Conservation (phyloP, 2,113 vertebrate genomes). For the Poecile atricapillus region DNA sequence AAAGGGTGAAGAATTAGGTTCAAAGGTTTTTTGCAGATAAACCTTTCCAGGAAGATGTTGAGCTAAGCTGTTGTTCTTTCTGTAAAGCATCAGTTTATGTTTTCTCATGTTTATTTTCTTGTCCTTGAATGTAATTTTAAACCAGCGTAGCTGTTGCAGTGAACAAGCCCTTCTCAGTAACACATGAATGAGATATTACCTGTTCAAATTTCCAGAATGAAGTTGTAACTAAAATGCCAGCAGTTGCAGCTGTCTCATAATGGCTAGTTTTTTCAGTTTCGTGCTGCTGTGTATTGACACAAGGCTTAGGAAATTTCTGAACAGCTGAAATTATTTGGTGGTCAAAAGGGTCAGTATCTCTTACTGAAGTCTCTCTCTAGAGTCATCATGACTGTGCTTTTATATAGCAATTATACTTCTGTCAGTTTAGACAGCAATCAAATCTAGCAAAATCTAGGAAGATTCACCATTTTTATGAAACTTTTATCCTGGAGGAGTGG, state of each 20-base stretch:
- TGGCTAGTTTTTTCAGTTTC: not conserved
- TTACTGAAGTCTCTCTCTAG: not conserved
- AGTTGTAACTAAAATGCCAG: not conserved
- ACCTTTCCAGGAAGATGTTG: not conserved
- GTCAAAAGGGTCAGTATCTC: not conserved
- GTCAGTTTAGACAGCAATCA: not conserved
- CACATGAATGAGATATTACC: not conserved
- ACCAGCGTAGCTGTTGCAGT: not conserved
- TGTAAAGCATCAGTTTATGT: not conserved
- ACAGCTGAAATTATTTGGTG: not conserved
- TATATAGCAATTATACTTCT: not conserved
- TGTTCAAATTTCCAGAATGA: not conserved
- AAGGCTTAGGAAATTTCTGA: not conserved
- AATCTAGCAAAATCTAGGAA: not conserved
- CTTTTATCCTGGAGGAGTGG: not conserved
- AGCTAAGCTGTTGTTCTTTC: not conserved
- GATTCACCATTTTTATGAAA: not conserved
- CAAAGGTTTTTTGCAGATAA: not conserved
- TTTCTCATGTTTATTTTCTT: not conserved
- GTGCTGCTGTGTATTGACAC: not conserved
- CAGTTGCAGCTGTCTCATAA: not conserved
- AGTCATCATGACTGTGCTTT: not conserved
- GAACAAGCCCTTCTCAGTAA: not conserved
- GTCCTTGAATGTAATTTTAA: not conserved
- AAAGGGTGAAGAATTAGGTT: not conserved